Evolutionary conservation across 1,140 invertebrate species (phyloP).

Genomic region (Macrotrachela quadricornifera): DNA sequence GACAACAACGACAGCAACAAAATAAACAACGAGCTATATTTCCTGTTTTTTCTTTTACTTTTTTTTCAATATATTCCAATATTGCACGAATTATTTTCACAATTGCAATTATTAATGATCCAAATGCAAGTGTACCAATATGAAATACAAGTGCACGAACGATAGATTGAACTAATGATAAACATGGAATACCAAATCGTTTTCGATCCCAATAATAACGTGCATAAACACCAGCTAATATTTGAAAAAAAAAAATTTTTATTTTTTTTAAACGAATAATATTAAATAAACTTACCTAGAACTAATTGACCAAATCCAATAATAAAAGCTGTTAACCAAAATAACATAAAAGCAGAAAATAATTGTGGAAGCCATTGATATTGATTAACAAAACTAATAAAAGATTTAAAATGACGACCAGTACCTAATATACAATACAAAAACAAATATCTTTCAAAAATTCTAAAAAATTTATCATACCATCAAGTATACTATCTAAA

Average conservation of each 20-base stretch:
- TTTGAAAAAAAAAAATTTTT: slow-evolving; percentile 19
- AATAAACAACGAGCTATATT: slow-evolving; percentile 38
- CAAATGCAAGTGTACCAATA: slow-evolving; percentile 67
- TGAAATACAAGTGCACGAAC: slow-evolving; percentile 57
- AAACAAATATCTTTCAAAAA: not conserved
- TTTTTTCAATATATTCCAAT: slow-evolving; percentile 56
- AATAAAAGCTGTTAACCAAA: slow-evolving; percentile 73
- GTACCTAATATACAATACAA: not conserved
- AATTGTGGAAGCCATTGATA: slow-evolving; percentile 27
- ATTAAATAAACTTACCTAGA: slow-evolving; percentile 29
- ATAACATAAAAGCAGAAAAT: slow-evolving; percentile 62
- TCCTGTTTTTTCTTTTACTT: slow-evolving; percentile 40
- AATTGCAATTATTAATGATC: slow-evolving; percentile 69
- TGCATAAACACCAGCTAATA: slow-evolving; percentile 53
- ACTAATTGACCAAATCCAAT: slow-evolving; percentile 73
- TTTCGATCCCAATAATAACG: slow-evolving; percentile 73
- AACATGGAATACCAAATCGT: slow-evolving; percentile 50
- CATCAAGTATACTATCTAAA: not conserved
- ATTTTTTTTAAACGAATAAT: too few relatives aligned
- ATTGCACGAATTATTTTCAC: slow-evolving; percentile 60
- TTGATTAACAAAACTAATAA: slow-evolving; percentile 3
- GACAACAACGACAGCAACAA: slow-evolving; percentile 39
- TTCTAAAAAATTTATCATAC: not conserved
- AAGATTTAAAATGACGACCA: not conserved
- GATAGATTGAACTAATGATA: slow-evolving; percentile 35